phyloP scores from a whole-genome alignment of 1,140 invertebrate species.

The Drosophila tristis region DNA sequence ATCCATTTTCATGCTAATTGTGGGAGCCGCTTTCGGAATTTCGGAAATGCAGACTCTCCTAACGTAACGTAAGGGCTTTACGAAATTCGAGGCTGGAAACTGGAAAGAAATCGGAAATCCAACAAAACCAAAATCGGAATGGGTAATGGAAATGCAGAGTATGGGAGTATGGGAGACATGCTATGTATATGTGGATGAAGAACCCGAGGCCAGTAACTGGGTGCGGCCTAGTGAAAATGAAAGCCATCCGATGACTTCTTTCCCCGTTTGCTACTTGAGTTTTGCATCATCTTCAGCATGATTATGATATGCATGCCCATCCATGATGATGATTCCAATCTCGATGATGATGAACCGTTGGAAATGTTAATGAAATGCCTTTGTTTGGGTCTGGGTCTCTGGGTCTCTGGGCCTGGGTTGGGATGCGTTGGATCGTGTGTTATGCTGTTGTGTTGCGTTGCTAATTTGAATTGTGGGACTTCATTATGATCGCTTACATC shows the following conservation, averaged over 20 bases:
- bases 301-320: slow-evolving; percentile 5
- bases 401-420: too few relatives aligned
- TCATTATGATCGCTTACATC: slow-evolving; percentile 11
- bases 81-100: slow-evolving; percentile 35
- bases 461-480: too few relatives aligned
- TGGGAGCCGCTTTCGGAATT: slow-evolving; percentile 67
- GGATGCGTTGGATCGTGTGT: too few relatives aligned
- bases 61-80: slow-evolving; percentile 29
- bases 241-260: slow-evolving; percentile 27
- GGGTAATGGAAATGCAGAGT: slow-evolving; percentile 43
- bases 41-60: slow-evolving; percentile 62
- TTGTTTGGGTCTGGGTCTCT: slow-evolving; percentile 35
- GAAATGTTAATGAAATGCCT: slow-evolving; percentile 76
- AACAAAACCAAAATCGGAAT: slow-evolving; percentile 18
- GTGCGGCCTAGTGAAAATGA: slow-evolving; percentile 55
- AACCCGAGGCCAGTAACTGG: slow-evolving; percentile 7
- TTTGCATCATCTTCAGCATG: slow-evolving; percentile 9
- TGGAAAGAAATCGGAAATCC: slow-evolving; percentile 22
- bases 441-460: too few relatives aligned
- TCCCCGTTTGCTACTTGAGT: too few relatives aligned
- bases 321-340: not conserved
- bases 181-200: too few relatives aligned
- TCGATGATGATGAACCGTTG: slow-evolving; percentile 24
- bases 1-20: slow-evolving; percentile 75
- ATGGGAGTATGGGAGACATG: slow-evolving; percentile 3